Evolutionary conservation across 2,797 vertebrate species (phyloP).

Genomic region (Parauchenoglanis punctatus): DNA sequence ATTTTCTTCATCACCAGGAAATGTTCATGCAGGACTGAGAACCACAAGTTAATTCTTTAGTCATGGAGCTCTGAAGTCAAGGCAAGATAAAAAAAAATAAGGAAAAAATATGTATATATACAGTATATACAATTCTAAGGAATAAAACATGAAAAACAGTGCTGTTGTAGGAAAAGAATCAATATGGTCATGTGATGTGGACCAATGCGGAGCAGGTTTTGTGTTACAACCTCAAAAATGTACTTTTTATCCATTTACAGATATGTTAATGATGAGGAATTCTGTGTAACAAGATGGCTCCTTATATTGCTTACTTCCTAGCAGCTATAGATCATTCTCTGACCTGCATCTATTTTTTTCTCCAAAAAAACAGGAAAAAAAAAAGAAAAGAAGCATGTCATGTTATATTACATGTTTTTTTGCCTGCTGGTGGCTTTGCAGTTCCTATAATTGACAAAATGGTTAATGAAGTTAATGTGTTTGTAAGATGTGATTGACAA

Average conservation of each 20-base stretch:
- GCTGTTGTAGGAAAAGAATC: neutral
- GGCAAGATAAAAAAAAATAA: neutral
- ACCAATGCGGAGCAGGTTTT: too few relatives aligned
- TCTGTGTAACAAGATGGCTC: neutral
- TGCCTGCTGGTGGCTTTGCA: neutral
- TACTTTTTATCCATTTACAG: neutral
- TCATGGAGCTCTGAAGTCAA: neutral
- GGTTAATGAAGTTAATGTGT: neutral
- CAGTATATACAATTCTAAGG: neutral
- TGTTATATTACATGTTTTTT: neutral
- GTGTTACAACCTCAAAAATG: neutral
- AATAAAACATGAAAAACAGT: neutral
- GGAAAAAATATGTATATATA: neutral
- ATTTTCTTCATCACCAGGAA: slow-evolving; percentile 63
- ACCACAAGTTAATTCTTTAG: neutral
- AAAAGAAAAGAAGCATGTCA: too few relatives aligned
- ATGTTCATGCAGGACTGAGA: slow-evolving; percentile 46
- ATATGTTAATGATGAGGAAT: neutral
- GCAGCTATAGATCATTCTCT: neutral
- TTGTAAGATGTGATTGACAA: neutral
- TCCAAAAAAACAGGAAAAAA: too few relatives aligned
- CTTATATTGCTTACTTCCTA: neutral
- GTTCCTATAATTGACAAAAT: neutral
- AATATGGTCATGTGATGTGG: neutral
- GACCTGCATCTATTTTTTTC: too few relatives aligned